Evolutionary conservation across 2,888 invertebrate species (phyloP).

Genomic region (Oscheius sp.): DNA sequence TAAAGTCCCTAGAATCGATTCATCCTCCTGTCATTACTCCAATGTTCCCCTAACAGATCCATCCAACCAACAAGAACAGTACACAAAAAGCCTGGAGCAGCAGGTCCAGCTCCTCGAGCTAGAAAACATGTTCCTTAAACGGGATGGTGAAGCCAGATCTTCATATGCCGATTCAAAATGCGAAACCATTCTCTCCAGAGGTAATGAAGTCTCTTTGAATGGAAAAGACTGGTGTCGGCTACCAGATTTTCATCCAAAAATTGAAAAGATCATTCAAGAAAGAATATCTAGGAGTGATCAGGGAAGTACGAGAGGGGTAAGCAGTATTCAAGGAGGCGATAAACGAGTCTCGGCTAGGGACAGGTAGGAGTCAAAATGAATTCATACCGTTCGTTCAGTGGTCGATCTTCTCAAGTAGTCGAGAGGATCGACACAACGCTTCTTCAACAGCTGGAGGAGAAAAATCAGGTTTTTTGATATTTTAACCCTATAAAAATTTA

Average conservation of each 20-base stretch:
- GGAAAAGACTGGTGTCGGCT: constrained; percentile 52
- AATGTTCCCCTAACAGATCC: background rate
- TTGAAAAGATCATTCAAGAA: constrained; percentile 35
- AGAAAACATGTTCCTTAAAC: constrained; percentile 50
- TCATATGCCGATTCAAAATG: background rate
- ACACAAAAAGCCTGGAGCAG: constrained; percentile 52
- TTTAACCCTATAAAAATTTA: background rate
- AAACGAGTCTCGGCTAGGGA: constrained; percentile 2
- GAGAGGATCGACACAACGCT: constrained; percentile 27
- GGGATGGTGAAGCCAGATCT: background rate
- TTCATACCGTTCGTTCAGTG: no score
- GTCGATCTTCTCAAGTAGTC: constrained; percentile 8
- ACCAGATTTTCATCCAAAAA: constrained; percentile 47
- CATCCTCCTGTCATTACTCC: background rate
- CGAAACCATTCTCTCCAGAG: constrained; percentile 37
- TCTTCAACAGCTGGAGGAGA: constrained; percentile 35
- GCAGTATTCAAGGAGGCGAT: no score
- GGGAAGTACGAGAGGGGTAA: background rate
- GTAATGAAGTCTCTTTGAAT: constrained; percentile 47
- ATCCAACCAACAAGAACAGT: constrained; percentile 37
- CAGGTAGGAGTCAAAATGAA: no score
- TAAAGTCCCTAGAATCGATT: background rate
- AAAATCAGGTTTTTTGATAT: constrained; percentile 29
- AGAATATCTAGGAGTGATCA: constrained; percentile 5
- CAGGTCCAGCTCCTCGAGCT: constrained; percentile 54